phyloP scores from a whole-genome alignment of 2,888 invertebrate species.

The Norana najaformis region DNA sequence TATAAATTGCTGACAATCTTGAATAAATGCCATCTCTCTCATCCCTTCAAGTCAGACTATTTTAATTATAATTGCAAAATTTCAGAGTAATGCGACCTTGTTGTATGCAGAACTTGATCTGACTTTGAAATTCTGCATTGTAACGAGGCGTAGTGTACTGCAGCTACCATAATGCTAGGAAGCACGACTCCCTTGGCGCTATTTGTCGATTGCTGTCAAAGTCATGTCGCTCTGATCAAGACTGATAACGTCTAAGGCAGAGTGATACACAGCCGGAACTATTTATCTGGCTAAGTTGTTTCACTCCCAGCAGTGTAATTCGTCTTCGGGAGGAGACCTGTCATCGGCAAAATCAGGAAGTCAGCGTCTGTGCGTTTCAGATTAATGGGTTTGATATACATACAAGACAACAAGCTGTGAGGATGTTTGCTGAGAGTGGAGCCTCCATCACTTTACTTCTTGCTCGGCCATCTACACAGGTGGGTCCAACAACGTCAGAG shows the following conservation, averaged over 20 bases:
- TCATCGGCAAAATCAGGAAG: constrained; percentile 22
- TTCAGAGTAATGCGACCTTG: not conserved
- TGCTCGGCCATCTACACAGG: constrained; percentile 53
- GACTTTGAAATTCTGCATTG: not conserved
- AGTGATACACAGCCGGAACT: constrained; percentile 23
- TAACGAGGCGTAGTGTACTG: not conserved
- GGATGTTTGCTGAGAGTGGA: constrained; percentile 58
- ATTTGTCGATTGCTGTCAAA: constrained; percentile 21
- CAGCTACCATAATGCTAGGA: not conserved
- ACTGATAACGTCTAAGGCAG: constrained; percentile 22
- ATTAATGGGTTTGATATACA: constrained; percentile 62
- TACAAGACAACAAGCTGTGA: constrained; percentile 62
- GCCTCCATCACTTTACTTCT: constrained; percentile 59
- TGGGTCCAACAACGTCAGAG: constrained; percentile 24
- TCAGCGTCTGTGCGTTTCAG: constrained; percentile 48
- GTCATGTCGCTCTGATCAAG: constrained; percentile 16
- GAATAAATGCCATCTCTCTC: not conserved
- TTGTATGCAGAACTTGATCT: not conserved
- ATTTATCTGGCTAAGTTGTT: constrained; percentile 23
- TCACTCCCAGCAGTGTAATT: constrained; percentile 13
- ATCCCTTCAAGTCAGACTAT: not conserved
- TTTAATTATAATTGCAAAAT: not conserved
- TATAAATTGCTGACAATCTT: not conserved
- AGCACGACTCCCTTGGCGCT: not conserved
- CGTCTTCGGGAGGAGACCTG: not conserved